phyloP scores from a whole-genome alignment of 2,888 invertebrate species.

The Drosophila neotestacea region DNA sequence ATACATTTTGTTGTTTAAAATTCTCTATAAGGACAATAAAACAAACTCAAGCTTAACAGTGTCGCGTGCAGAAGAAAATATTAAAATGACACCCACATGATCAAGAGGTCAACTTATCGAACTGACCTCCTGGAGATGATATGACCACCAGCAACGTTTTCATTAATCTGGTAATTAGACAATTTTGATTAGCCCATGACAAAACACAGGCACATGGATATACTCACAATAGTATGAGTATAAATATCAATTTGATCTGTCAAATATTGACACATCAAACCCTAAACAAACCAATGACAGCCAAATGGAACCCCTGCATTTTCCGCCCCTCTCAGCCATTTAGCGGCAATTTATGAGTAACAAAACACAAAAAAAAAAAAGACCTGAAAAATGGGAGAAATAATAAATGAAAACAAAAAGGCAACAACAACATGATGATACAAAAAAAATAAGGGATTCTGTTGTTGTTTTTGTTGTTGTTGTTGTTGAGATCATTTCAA shows the following conservation, averaged over 20 bases:
- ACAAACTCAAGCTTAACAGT: no score
- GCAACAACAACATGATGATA: constrained; percentile 25
- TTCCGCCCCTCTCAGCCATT: constrained; percentile 54
- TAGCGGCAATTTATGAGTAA: constrained; percentile 80
- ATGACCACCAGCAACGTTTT: constrained; percentile 43
- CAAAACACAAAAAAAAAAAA: constrained; percentile 75
- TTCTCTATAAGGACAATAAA: no score
- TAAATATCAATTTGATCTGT: constrained; percentile 82
- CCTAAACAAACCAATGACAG: constrained; percentile 84
- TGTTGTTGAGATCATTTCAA: constrained; percentile 81
- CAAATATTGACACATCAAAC: constrained; percentile 84
- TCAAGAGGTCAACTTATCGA: not conserved
- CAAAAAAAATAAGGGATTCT: constrained; percentile 45
- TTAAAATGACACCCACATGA: constrained; percentile 8
- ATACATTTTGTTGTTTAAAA: no score
- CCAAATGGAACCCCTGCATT: constrained; percentile 50
- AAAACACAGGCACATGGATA: constrained; percentile 46
- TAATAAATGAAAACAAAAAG: constrained; percentile 70
- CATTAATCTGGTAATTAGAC: constrained; percentile 74
- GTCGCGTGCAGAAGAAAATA: no score
- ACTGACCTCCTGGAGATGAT: constrained; percentile 40
- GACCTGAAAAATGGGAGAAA: constrained; percentile 68
- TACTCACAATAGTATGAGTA: constrained; percentile 63
- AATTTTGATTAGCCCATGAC: constrained; percentile 56
- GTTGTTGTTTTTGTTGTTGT: constrained; percentile 17